phyloP scores from a whole-genome alignment of 2,888 invertebrate species.

The Cryptus armator region DNA sequence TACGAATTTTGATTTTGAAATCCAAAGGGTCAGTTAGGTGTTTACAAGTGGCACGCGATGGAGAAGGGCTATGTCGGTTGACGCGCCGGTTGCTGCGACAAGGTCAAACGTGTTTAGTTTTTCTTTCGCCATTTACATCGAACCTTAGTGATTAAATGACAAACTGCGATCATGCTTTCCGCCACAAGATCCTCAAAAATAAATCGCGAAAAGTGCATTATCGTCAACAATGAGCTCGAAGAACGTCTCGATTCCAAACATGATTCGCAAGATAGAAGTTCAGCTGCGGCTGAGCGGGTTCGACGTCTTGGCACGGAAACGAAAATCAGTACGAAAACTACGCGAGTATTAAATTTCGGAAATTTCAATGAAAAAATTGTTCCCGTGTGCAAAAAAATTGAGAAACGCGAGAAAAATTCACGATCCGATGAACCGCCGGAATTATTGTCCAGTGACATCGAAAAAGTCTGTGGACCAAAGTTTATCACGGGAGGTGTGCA shows the following conservation, averaged over 20 bases:
- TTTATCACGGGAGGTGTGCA: conserved; percentile 74
- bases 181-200: neutral
- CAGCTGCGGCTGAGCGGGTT: neutral
- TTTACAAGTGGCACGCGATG: conserved; percentile 9
- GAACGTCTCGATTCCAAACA: neutral
- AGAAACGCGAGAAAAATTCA: conserved; percentile 20
- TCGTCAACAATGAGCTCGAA: neutral
- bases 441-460: conserved; percentile 58
- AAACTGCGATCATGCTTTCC: neutral
- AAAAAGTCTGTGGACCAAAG: conserved; percentile 51
- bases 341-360: neutral
- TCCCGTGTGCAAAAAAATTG: neutral
- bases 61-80: neutral
- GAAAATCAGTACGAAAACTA: neutral
- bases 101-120: neutral
- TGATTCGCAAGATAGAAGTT: neutral
- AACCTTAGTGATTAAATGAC: neutral
- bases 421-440: conserved; percentile 45
- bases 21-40: neutral
- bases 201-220: neutral
- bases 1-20: conserved; percentile 36
- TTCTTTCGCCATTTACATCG: neutral
- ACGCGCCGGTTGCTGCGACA: neutral
- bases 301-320: neutral
- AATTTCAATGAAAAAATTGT: conserved; percentile 20